Conservation (phyloP, 2,797 vertebrate genomes). For the Melanotaenia pygmaea region DNA sequence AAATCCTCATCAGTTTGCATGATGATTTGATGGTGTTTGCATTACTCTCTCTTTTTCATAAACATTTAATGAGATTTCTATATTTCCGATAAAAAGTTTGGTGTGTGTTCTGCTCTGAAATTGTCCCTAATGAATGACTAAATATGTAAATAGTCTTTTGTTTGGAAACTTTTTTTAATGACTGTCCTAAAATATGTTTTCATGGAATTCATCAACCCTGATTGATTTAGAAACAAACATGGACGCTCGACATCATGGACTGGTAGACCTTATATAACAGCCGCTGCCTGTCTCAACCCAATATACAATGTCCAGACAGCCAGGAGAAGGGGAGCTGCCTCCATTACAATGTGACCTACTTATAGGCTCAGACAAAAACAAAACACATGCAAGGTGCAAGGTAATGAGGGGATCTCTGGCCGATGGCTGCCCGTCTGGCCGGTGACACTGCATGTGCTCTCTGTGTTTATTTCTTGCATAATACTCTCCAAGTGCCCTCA, state of each 20-base stretch:
- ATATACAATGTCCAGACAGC: slow-evolving; percentile 35
- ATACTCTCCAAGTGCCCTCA: slow-evolving; percentile 31
- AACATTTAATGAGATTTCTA: too few relatives aligned
- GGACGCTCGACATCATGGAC: too few relatives aligned
- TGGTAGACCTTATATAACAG: slow-evolving; percentile 31
- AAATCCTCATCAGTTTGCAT: too few relatives aligned
- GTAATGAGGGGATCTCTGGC: slow-evolving; percentile 1
- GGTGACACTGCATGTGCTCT: not conserved
- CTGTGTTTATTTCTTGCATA: slow-evolving; percentile 23
- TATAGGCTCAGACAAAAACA: slow-evolving; percentile 26
- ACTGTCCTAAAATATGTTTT: too few relatives aligned
- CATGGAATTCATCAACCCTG: not conserved
- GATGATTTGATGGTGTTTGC: too few relatives aligned
- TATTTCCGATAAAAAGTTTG: too few relatives aligned
- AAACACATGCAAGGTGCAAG: slow-evolving; percentile 26
- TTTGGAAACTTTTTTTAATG: too few relatives aligned
- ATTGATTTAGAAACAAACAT: not conserved
- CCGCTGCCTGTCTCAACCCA: slow-evolving; percentile 5
- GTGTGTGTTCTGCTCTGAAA: too few relatives aligned
- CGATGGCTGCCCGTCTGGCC: not conserved
- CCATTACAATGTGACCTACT: slow-evolving; percentile 51
- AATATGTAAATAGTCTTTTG: too few relatives aligned
- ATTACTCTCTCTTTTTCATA: too few relatives aligned
- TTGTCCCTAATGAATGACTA: too few relatives aligned
- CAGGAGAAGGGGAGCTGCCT: slow-evolving; percentile 36